Evolutionary conservation across 1,140 invertebrate species (phyloP).

Genomic region (Magallana gigas): DNA sequence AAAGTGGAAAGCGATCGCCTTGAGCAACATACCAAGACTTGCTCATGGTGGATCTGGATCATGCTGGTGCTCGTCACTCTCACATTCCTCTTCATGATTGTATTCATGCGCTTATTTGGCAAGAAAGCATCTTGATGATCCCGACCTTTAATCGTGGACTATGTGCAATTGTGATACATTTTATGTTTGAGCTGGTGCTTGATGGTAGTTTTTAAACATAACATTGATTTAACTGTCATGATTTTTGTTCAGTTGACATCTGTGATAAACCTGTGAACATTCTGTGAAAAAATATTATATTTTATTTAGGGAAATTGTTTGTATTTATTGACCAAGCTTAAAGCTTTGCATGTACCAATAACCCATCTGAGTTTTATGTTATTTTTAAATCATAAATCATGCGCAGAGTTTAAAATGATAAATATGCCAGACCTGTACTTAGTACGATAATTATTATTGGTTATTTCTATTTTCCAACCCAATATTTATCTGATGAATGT

Average conservation of each 20-base stretch:
- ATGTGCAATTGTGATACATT: background rate
- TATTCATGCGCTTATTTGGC: constrained; percentile 88
- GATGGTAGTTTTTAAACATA: background rate
- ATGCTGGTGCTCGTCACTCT: constrained; percentile 90
- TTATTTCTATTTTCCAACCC: too few relatives aligned
- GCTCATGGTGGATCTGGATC: constrained; percentile 96
- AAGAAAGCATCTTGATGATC: constrained; percentile 64
- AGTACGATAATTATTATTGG: too few relatives aligned
- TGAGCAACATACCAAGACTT: constrained; percentile 91
- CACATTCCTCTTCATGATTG: constrained; percentile 93
- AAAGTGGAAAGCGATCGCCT: constrained; percentile 90
- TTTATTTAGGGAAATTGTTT: background rate
- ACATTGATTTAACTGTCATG: background rate
- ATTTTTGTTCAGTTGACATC: background rate
- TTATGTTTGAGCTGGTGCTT: background rate
- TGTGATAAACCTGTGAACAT: background rate
- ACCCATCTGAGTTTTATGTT: too few relatives aligned
- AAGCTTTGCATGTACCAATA: too few relatives aligned
- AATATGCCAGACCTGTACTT: too few relatives aligned
- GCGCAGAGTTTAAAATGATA: too few relatives aligned
- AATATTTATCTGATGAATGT: too few relatives aligned
- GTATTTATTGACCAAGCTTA: too few relatives aligned
- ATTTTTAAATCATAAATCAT: too few relatives aligned
- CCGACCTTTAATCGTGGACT: background rate
- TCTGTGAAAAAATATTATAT: background rate